A percentile compares a stretch with the other conserved stretches of the same genome.
These are phyloP conservation scores for Archips crataeganus DNA, from an alignment of 2,888 invertebrate genomes.

Conservation along the genomic window DNA sequence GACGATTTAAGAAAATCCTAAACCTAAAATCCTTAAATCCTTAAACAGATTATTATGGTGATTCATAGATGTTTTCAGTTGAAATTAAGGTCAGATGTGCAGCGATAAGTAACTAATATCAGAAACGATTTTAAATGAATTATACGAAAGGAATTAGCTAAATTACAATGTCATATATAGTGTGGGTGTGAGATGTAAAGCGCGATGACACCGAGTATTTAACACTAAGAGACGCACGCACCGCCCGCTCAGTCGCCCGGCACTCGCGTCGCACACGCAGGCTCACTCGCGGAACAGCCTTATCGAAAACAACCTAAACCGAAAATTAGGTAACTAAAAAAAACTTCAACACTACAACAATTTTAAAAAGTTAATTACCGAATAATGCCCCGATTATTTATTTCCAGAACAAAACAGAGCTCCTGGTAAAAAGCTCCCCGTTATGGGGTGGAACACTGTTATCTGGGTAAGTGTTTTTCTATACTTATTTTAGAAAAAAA, in stretches of 20 bases:
- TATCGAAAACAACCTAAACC: slow-evolving; percentile 25
- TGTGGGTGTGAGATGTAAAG: slow-evolving; percentile 70
- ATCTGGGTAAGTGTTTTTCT: slow-evolving; percentile 68
- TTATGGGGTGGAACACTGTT: slow-evolving; percentile 71
- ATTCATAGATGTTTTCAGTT: background rate
- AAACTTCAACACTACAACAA: slow-evolving; percentile 16
- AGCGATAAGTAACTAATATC: background rate
- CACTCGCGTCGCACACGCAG: slow-evolving; percentile 69
- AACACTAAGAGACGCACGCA: slow-evolving; percentile 75
- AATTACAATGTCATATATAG: slow-evolving; percentile 57
- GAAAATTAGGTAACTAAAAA: slow-evolving; percentile 39
- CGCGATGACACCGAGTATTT: slow-evolving; percentile 78
- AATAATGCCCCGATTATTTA: slow-evolving; percentile 6
- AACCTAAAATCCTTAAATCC: background rate
- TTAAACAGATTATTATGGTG: background rate
- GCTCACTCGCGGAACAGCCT: slow-evolving; percentile 48
- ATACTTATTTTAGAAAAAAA: slow-evolving; percentile 20
- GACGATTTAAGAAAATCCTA: background rate
- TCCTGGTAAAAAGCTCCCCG: slow-evolving; percentile 60
- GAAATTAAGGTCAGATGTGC: background rate
- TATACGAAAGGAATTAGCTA: slow-evolving; percentile 48
- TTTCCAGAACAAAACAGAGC: slow-evolving; percentile 55
- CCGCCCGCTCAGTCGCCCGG: slow-evolving; percentile 74
- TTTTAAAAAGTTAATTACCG: background rate
- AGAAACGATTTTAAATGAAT: background rate